phyloP scores from a whole-genome alignment of 92 coral and sea anemone genomes.

The Montipora capitata region DNA sequence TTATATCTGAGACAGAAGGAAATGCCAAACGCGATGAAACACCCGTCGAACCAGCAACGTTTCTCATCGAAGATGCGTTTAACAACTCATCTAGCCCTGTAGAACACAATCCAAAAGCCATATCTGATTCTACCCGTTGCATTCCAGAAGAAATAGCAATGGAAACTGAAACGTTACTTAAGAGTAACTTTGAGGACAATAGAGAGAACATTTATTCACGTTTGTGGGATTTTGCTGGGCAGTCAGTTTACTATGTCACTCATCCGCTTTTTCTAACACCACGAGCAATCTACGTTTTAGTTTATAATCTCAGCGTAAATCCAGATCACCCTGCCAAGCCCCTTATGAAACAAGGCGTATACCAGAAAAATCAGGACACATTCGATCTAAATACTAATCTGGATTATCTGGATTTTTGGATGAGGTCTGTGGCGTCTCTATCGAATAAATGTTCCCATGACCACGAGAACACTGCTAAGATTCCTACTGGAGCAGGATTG shows the following conservation, averaged over 20 bases:
- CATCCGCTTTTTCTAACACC: not conserved
- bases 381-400: not conserved
- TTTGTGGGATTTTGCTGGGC: not conserved
- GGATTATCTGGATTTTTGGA: not conserved
- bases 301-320: not conserved
- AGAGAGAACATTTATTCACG: not conserved
- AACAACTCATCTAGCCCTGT: not conserved
- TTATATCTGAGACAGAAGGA: not conserved
- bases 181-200: not conserved
- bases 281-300: not conserved
- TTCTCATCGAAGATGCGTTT: not conserved
- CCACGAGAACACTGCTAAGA: not conserved
- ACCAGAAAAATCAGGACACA: not conserved
- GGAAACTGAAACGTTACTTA: slow-evolving; percentile 1
- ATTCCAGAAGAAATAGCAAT: slow-evolving; percentile 32
- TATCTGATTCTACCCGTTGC: not conserved
- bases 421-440: not conserved
- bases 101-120: not conserved
- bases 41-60: not conserved
- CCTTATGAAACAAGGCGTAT: not conserved
- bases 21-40: not conserved
- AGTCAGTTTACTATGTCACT: not conserved
- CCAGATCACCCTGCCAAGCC: not conserved
- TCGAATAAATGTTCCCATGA: not conserved
- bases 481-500: not conserved